Evolutionary conservation across 2,888 invertebrate genomes (phyloP).

Genomic region (Alsophila aescularia): DNA sequence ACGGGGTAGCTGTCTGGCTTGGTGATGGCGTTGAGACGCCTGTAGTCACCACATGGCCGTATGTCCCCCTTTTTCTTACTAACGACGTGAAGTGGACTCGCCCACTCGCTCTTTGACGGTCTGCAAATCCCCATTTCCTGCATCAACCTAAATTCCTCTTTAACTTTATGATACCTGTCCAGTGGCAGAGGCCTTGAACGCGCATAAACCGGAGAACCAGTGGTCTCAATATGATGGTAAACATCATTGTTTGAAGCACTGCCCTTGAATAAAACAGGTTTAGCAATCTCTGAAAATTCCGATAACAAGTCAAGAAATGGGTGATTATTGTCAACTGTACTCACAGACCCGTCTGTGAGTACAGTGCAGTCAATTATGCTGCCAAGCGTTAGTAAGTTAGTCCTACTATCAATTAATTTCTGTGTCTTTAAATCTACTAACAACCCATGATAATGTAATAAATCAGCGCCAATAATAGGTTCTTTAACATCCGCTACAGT

Average conservation of each 20-base stretch:
- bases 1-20: conserved; percentile 10
- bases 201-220: conserved; percentile 50
- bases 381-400: conserved; percentile 22
- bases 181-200: conserved; percentile 51
- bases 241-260: no score
- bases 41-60: conserved; percentile 9
- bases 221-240: conserved; percentile 49
- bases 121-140: conserved; percentile 55
- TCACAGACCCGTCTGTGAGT: background rate
- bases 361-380: conserved; percentile 9
- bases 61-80: conserved; percentile 36
- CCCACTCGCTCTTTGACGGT: conserved; percentile 61
- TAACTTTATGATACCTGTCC: conserved; percentile 46
- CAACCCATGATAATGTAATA: conserved; percentile 33
- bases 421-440: conserved; percentile 32
- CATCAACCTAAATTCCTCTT: conserved; percentile 50
- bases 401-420: conserved; percentile 32
- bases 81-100: conserved; percentile 43
- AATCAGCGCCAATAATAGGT: conserved; percentile 43
- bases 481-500: conserved; percentile 36
- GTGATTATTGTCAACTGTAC: conserved; percentile 10
- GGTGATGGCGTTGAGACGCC: background rate
- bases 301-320: conserved; percentile 23
- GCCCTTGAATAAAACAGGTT: no score
- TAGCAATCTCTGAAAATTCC: conserved; percentile 33